Conservation (phyloP, 2,888 invertebrate genomes). For the Amiota mariae region DNA sequence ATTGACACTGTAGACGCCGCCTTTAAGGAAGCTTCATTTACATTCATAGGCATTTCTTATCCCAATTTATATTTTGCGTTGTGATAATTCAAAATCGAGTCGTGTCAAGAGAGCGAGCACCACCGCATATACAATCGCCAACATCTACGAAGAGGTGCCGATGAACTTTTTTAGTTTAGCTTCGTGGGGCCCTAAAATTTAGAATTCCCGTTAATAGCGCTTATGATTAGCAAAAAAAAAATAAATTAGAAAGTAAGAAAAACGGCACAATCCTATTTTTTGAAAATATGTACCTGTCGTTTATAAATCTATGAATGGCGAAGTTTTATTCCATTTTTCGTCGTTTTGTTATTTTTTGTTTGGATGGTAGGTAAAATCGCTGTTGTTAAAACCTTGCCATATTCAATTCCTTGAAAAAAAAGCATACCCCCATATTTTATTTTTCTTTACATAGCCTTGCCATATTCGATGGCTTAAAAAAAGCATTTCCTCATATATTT, state of each 20-base stretch:
- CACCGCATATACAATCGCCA: background rate
- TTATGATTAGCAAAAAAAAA: too few relatives aligned
- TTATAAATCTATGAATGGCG: background rate
- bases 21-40: slow-evolving; percentile 41
- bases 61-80: slow-evolving; percentile 12
- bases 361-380: slow-evolving; percentile 3
- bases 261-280: background rate
- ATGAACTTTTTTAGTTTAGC: slow-evolving; percentile 24
- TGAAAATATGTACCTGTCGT: background rate
- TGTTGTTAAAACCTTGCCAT: too few relatives aligned
- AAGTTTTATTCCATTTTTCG: slow-evolving; percentile 24
- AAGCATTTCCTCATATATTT: too few relatives aligned
- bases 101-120: slow-evolving; percentile 9
- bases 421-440: too few relatives aligned
- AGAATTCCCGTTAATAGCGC: too few relatives aligned
- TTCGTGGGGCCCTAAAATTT: slow-evolving; percentile 14
- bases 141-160: slow-evolving; percentile 16
- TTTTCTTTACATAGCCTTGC: too few relatives aligned
- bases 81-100: slow-evolving; percentile 1
- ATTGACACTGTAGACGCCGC: slow-evolving; percentile 29
- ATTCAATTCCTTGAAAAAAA: too few relatives aligned
- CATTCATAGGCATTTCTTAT: slow-evolving; percentile 54
- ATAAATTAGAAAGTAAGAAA: background rate
- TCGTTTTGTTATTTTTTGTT: slow-evolving; percentile 17
- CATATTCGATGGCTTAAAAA: too few relatives aligned